A percentile compares a stretch with the other conserved stretches of the same genome.
phyloP scores from a whole-genome alignment of 1,140 invertebrate species.

The Tribolium madens region DNA sequence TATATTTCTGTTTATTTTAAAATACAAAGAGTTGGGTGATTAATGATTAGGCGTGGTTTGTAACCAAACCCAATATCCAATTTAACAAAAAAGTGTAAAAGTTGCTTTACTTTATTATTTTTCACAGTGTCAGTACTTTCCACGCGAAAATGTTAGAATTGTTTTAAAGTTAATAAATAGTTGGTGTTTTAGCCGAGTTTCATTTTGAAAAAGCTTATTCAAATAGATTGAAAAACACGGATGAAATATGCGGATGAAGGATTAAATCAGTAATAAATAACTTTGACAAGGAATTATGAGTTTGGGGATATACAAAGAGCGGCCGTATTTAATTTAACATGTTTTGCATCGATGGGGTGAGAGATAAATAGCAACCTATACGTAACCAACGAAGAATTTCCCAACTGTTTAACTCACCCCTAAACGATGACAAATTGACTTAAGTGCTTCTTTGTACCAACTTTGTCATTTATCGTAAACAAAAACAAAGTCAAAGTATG shows the following conservation, averaged over 20 bases:
- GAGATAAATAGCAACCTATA: constrained; percentile 17
- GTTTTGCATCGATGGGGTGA: constrained; percentile 31
- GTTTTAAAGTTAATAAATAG: not conserved
- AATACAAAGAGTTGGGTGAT: constrained; percentile 4
- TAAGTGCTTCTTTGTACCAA: constrained; percentile 27
- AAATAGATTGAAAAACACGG: constrained; percentile 18
- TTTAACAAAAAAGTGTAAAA: constrained; percentile 8
- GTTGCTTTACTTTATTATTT: constrained; percentile 29
- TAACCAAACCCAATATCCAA: constrained; percentile 31
- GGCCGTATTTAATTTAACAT: constrained; percentile 21
- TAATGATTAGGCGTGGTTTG: constrained; percentile 23
- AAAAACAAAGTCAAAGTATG: constrained; percentile 3
- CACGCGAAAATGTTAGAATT: not conserved
- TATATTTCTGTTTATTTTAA: constrained; percentile 23
- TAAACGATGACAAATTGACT: constrained; percentile 22
- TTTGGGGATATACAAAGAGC: constrained; percentile 27
- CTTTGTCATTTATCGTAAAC: not conserved
- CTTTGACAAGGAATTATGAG: constrained; percentile 32
- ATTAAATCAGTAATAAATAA: constrained; percentile 38
- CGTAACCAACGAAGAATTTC: not conserved
- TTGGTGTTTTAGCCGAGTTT: not conserved
- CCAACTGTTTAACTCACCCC: not conserved
- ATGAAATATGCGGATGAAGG: constrained; percentile 30
- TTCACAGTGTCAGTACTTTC: not conserved
- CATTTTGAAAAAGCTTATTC: not conserved